Evolutionary conservation across 1,140 invertebrate species (phyloP).

Genomic region (Hylyphantes graminicola): DNA sequence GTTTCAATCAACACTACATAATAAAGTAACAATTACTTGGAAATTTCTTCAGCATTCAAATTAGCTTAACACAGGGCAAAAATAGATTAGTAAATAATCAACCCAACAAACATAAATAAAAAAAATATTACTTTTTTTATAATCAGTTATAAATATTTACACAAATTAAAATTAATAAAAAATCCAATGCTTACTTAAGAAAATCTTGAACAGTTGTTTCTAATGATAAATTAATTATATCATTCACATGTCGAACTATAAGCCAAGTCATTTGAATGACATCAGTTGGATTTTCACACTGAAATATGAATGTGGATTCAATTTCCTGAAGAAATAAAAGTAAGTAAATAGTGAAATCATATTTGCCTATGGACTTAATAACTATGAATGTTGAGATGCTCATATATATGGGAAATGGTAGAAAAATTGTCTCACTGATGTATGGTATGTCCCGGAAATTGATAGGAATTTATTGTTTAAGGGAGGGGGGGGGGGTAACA

Average conservation of each 20-base stretch:
- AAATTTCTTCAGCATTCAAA: not conserved
- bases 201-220: constrained; percentile 77
- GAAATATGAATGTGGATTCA: constrained; percentile 50
- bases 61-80: not conserved
- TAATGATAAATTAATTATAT: constrained; percentile 74
- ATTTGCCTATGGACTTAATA: too few relatives aligned
- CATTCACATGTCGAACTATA: constrained; percentile 78
- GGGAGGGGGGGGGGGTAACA: too few relatives aligned
- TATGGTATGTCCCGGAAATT: too few relatives aligned
- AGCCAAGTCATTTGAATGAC: constrained; percentile 81
- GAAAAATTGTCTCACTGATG: too few relatives aligned
- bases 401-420: not conserved
- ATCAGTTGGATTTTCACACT: constrained; percentile 78
- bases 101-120: not conserved
- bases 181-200: constrained; percentile 65
- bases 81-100: too few relatives aligned
- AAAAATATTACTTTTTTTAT: not conserved
- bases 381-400: too few relatives aligned
- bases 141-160: not conserved
- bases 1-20: too few relatives aligned
- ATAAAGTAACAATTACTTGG: not conserved
- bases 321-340: too few relatives aligned
- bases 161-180: not conserved
- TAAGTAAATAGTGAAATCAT: too few relatives aligned
- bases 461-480: too few relatives aligned